phyloP scores from a whole-genome alignment of 2,888 invertebrate species.

The Mactromeris polynyma region DNA sequence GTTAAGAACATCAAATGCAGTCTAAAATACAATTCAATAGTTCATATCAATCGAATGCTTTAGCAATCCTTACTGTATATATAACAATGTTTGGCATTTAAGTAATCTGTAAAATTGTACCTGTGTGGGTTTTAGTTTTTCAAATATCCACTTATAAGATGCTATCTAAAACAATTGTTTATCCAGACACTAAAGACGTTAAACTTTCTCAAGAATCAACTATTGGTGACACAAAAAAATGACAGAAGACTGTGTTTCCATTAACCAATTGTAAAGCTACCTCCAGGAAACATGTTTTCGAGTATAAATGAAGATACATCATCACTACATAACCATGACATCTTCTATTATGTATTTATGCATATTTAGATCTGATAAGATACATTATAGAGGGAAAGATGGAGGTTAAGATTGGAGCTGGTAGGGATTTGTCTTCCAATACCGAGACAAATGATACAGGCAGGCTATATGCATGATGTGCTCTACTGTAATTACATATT shows the following conservation, averaged over 20 bases:
- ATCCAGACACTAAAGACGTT: not conserved
- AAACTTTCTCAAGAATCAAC: not conserved
- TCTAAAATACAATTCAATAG: too few species aligned
- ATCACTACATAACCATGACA: not conserved
- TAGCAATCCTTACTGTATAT: too few species aligned
- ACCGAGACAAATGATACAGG: not conserved
- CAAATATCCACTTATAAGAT: not conserved
- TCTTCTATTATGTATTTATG: slow-evolving; percentile 4
- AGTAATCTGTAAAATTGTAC: not conserved
- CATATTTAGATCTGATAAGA: slow-evolving; percentile 11
- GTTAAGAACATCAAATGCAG: too few species aligned
- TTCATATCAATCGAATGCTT: too few species aligned
- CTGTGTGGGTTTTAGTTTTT: not conserved
- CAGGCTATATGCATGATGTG: not conserved
- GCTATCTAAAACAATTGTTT: not conserved
- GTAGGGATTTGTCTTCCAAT: not conserved
- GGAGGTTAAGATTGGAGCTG: not conserved
- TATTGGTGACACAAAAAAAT: not conserved
- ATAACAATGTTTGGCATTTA: not conserved
- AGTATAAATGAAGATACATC: not conserved
- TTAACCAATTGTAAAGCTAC: not conserved
- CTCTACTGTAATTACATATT: not conserved
- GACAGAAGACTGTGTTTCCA: not conserved
- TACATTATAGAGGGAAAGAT: not conserved
- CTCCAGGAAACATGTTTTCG: not conserved